phyloP scores from a whole-genome alignment of 2,113 vertebrate species.

The Rhodinocichla rosea region DNA sequence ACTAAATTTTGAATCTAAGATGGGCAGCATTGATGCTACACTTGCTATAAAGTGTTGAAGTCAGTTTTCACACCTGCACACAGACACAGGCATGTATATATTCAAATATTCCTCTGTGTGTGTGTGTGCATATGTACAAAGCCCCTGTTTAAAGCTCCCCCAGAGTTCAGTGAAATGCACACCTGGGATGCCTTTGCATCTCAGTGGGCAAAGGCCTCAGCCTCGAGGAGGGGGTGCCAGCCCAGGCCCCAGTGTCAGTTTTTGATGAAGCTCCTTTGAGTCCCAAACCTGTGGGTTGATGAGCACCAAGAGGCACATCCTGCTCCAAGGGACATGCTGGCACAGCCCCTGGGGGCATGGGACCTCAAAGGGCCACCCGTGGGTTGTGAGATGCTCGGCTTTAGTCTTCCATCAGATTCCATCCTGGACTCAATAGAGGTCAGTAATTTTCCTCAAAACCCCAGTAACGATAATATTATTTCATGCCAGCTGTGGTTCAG shows the following conservation, averaged over 20 bases:
- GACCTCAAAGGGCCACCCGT: too few relatives aligned
- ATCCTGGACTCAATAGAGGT: background rate
- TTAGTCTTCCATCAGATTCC: background rate
- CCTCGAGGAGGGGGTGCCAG: background rate
- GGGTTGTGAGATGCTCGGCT: background rate
- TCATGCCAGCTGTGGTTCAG: background rate
- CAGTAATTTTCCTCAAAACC: background rate
- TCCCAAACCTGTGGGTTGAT: background rate
- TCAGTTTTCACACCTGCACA: background rate
- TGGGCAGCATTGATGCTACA: background rate
- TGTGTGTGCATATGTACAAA: background rate
- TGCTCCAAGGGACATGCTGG: background rate
- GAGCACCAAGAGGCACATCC: background rate
- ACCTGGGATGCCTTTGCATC: background rate
- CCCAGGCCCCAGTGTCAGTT: background rate
- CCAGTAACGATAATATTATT: fast-evolving
- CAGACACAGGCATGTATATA: background rate
- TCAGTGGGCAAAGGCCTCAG: background rate
- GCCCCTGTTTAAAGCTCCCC: too few relatives aligned
- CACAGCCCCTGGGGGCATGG: background rate
- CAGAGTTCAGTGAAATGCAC: background rate
- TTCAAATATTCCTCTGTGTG: background rate
- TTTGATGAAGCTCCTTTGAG: background rate
- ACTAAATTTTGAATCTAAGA: background rate
- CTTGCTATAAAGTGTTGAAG: background rate